These are phyloP conservation scores for Ips typographus DNA, from an alignment of 1,140 invertebrate genomes.

Conservation along the genomic window DNA sequence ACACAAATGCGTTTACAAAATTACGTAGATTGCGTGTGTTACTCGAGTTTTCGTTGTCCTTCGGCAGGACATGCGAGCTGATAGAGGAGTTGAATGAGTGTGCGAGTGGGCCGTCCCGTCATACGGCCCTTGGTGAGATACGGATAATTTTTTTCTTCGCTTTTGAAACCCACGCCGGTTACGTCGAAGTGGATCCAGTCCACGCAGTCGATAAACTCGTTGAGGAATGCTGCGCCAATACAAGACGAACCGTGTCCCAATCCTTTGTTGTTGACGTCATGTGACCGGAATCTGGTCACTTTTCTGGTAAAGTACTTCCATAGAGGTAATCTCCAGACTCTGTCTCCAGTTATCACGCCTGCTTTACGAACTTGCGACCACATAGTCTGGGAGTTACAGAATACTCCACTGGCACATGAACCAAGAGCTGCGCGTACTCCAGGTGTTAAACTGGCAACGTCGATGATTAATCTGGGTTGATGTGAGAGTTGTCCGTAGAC, in stretches of 20 bases:
- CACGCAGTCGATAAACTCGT: slow-evolving; percentile 65
- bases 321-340: slow-evolving; percentile 66
- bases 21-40: background rate
- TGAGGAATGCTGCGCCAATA: slow-evolving; percentile 70
- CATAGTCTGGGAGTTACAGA: slow-evolving; percentile 56
- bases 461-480: background rate
- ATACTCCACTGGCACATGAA: slow-evolving; percentile 60
- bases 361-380: slow-evolving; percentile 55
- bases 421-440: background rate
- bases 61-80: slow-evolving; percentile 56
- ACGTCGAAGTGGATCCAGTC: slow-evolving; percentile 73
- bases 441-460: background rate
- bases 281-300: slow-evolving; percentile 52
- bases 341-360: slow-evolving; percentile 59
- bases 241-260: slow-evolving; percentile 60
- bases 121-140: slow-evolving; percentile 62
- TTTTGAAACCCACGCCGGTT: slow-evolving; percentile 63
- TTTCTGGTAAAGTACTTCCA: slow-evolving; percentile 61
- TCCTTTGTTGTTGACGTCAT: slow-evolving; percentile 66
- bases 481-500: slow-evolving; percentile 34
- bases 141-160: slow-evolving; percentile 58
- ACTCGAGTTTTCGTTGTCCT: slow-evolving; percentile 35
- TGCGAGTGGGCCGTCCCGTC: slow-evolving; percentile 64
- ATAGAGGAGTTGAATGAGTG: slow-evolving; percentile 59
- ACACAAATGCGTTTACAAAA: too few species aligned